phyloP scores from a whole-genome alignment of 1,140 invertebrate species.

The Popillia japonica region DNA sequence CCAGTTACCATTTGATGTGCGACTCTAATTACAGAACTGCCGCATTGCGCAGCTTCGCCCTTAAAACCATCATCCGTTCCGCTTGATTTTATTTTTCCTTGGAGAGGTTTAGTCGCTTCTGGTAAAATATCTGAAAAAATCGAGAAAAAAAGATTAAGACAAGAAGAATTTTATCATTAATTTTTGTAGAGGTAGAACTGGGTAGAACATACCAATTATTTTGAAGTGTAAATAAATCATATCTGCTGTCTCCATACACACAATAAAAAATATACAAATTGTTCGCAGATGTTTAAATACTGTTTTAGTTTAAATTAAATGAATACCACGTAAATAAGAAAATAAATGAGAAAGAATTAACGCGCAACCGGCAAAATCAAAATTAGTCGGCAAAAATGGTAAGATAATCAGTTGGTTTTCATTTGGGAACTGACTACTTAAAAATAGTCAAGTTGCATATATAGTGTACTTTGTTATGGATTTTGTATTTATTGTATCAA shows the following conservation, averaged over 20 bases:
- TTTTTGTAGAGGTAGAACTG: neutral
- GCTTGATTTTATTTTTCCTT: conserved; percentile 64
- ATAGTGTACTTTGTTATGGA: neutral
- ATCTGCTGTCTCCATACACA: too few species aligned
- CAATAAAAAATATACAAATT: too few species aligned
- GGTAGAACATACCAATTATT: neutral
- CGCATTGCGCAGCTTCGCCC: conserved; percentile 73
- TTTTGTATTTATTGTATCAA: neutral
- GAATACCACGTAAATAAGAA: too few species aligned
- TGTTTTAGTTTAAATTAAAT: too few species aligned
- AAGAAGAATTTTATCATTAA: too few species aligned
- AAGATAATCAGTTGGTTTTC: neutral
- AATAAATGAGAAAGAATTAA: too few species aligned
- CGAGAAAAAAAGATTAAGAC: too few species aligned
- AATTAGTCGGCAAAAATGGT: too few species aligned
- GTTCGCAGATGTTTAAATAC: too few species aligned
- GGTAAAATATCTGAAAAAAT: conserved; percentile 1
- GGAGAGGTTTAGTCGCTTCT: neutral
- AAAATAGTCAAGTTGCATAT: neutral
- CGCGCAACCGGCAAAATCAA: too few species aligned
- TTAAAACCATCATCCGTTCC: conserved; percentile 76
- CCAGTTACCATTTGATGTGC: conserved; percentile 75
- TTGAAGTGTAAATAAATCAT: too few species aligned
- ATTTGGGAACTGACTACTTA: neutral
- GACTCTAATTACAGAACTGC: conserved; percentile 75